These are phyloP conservation scores for Cyanocitta stelleri DNA, from an alignment of 2,113 vertebrate species.

Conservation along the genomic window DNA sequence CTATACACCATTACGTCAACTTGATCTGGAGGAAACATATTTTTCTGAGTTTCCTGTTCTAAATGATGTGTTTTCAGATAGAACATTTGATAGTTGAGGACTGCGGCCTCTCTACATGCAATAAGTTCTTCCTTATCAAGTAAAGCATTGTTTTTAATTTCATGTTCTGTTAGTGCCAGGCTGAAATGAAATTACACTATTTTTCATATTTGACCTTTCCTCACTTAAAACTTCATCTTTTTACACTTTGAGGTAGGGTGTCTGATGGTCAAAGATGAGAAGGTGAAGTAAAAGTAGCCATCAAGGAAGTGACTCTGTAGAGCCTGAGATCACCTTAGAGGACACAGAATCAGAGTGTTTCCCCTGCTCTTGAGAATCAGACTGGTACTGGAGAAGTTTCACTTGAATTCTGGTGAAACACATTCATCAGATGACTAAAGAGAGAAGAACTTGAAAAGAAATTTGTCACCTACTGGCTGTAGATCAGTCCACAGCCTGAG, in stretches of 20 bases:
- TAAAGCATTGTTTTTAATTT: neutral
- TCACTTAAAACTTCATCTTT: neutral
- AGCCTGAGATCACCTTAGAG: neutral
- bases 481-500: neutral
- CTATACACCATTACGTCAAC: neutral
- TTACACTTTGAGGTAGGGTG: neutral
- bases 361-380: neutral
- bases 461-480: neutral
- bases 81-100: neutral
- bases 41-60: slow-evolving; percentile 47
- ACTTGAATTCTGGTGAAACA: neutral
- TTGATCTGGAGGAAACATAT: slow-evolving; percentile 52
- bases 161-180: neutral
- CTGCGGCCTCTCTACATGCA: neutral
- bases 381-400: neutral
- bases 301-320: neutral
- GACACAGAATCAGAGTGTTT: neutral
- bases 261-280: neutral
- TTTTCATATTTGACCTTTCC: neutral
- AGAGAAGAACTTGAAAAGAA: neutral
- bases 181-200: neutral
- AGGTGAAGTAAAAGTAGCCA: neutral
- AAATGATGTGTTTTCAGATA: neutral
- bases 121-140: neutral
- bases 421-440: neutral